phyloP scores from a whole-genome alignment of 2,888 invertebrate species.

The Cyrtodaria siliqua region DNA sequence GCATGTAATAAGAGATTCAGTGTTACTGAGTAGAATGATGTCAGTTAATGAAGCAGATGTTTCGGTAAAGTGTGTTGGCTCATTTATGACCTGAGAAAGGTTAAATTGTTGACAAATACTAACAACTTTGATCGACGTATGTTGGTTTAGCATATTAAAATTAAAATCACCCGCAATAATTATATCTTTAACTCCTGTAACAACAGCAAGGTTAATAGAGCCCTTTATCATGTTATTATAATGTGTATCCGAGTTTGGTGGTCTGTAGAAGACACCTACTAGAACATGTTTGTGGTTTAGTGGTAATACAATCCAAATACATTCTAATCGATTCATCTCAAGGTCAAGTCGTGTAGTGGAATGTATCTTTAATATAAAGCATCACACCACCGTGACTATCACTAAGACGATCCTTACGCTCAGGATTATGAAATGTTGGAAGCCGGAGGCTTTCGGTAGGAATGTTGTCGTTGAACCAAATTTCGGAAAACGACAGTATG shows the following conservation, averaged over 20 bases:
- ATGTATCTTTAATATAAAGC: no score
- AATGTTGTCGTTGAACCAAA: no score
- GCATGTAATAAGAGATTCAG: neutral
- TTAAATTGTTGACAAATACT: neutral
- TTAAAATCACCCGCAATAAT: constrained; percentile 23
- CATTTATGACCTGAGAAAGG: constrained; percentile 7
- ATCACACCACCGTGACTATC: no score
- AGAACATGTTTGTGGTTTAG: constrained; percentile 3
- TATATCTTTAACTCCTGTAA: neutral
- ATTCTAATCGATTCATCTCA: constrained; percentile 2
- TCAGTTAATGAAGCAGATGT: constrained; percentile 1
- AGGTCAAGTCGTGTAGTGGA: neutral
- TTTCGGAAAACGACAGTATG: no score
- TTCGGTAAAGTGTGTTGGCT: constrained; percentile 16
- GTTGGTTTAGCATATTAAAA: neutral
- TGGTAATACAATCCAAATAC: constrained; percentile 23
- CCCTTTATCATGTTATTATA: neutral
- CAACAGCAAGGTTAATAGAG: neutral
- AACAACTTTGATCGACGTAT: neutral
- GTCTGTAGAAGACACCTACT: constrained; percentile 18
- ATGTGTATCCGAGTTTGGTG: constrained; percentile 1
- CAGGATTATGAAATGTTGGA: no score
- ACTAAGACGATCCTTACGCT: no score
- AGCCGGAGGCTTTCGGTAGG: no score
- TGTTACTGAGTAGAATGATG: neutral